These are phyloP conservation scores for Oryzias dopingdopingensis DNA, from an alignment of 2,797 vertebrate species.

Conservation along the genomic window DNA sequence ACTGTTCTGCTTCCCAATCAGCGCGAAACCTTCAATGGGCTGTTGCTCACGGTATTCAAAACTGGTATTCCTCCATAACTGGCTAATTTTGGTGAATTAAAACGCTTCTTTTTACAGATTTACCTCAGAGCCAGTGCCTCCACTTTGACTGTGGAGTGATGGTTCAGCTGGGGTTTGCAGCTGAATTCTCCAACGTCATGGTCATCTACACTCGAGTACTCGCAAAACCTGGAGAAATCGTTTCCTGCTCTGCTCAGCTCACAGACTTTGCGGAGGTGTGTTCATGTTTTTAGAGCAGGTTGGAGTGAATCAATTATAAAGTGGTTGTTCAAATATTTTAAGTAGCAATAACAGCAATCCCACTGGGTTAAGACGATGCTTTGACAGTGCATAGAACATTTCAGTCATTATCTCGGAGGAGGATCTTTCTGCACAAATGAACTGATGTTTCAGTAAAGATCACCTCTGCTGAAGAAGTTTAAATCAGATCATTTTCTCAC, in stretches of 20 bases:
- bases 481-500: too few species aligned
- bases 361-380: too few species aligned
- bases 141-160: constrained; percentile 81
- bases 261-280: constrained; percentile 81
- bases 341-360: too few species aligned
- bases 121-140: constrained; percentile 77
- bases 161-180: constrained; percentile 86
- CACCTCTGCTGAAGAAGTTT: too few species aligned
- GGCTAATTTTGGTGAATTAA: background rate
- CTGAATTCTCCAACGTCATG: constrained; percentile 90
- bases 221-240: constrained; percentile 71
- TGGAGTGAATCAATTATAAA: too few species aligned
- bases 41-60: constrained; percentile 78
- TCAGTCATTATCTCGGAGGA: too few species aligned
- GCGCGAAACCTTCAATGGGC: constrained; percentile 87
- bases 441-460: too few species aligned
- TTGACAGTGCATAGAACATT: too few species aligned
- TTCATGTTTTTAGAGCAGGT: background rate
- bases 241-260: constrained; percentile 78
- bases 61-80: too few species aligned
- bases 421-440: too few species aligned
- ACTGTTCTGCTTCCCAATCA: constrained; percentile 67
- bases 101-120: constrained; percentile 57
- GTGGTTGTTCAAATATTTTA: too few species aligned
- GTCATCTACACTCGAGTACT: constrained; percentile 85